phyloP scores from a whole-genome alignment of 2,888 invertebrate genomes.

The Panorpa germanica region DNA sequence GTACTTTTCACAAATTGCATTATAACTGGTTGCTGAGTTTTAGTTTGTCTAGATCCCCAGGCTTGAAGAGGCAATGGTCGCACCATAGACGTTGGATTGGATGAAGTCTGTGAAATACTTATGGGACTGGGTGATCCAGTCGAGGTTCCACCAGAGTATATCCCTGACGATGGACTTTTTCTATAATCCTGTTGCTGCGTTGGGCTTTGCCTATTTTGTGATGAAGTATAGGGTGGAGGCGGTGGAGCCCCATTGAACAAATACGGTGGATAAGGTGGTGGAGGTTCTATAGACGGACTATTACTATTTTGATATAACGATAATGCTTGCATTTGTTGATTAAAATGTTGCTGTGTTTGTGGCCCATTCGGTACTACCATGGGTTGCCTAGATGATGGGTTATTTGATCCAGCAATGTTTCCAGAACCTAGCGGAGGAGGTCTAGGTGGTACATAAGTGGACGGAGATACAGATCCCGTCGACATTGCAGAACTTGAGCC shows the following conservation, averaged over 20 bases:
- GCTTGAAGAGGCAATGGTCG: constrained; percentile 68
- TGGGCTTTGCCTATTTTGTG: constrained; percentile 73
- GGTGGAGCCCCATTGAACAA: constrained; percentile 52
- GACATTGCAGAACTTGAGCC: constrained; percentile 44
- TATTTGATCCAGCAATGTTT: no score
- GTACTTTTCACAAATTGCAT: constrained; percentile 95
- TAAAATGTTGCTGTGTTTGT: constrained; percentile 66
- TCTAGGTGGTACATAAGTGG: constrained; percentile 13
- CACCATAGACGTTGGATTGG: constrained; percentile 43
- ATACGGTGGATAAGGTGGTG: constrained; percentile 45
- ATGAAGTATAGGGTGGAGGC: constrained; percentile 67
- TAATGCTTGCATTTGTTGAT: constrained; percentile 76
- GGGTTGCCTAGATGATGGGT: no score
- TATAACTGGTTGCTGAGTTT: constrained; percentile 82
- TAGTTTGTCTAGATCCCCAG: constrained; percentile 63
- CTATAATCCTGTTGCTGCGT: constrained; percentile 61
- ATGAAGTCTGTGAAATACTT: constrained; percentile 39
- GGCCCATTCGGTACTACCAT: constrained; percentile 70
- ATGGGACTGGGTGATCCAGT: constrained; percentile 73
- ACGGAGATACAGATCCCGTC: constrained; percentile 48
- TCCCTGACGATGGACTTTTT: constrained; percentile 72
- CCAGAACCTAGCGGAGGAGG: no score
- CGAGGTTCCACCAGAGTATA: constrained; percentile 67
- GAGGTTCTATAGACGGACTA: constrained; percentile 39
- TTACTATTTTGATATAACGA: constrained; percentile 49